Evolutionary conservation across 2,797 vertebrate species (phyloP).

Genomic region (Meda fulgida): DNA sequence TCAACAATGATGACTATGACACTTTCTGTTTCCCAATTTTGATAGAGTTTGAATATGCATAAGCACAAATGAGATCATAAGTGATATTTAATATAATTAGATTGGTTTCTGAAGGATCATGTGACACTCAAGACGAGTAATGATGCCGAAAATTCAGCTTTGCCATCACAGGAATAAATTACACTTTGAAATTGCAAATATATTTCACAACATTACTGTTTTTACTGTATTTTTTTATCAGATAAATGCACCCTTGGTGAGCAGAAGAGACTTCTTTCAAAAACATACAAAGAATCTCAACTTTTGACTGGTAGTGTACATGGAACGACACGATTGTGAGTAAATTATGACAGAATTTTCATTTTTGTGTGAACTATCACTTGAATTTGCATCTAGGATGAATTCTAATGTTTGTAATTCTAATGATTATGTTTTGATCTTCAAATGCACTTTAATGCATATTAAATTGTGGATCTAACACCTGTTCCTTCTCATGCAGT

Average conservation of each 20-base stretch:
- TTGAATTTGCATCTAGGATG: not conserved
- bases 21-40: not conserved
- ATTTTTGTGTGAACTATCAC: not conserved
- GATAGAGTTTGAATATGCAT: not conserved
- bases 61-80: not conserved
- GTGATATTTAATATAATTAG: not conserved
- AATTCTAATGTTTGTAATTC: not conserved
- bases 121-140: no score
- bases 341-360: not conserved
- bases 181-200: not conserved
- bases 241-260: no score
- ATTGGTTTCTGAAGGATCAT: not conserved
- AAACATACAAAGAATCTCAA: not conserved
- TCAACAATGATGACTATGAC: not conserved
- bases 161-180: no score
- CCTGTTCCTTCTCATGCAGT: not conserved
- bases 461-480: conserved; percentile 11
- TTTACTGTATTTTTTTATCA: not conserved
- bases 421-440: not conserved
- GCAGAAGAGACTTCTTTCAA: not conserved
- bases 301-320: not conserved
- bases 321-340: not conserved
- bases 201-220: not conserved
- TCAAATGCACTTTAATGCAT: conserved; percentile 1
- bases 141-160: not conserved